Conservation (phyloP, 2,113 vertebrate genomes). For the Numenius arquata region DNA sequence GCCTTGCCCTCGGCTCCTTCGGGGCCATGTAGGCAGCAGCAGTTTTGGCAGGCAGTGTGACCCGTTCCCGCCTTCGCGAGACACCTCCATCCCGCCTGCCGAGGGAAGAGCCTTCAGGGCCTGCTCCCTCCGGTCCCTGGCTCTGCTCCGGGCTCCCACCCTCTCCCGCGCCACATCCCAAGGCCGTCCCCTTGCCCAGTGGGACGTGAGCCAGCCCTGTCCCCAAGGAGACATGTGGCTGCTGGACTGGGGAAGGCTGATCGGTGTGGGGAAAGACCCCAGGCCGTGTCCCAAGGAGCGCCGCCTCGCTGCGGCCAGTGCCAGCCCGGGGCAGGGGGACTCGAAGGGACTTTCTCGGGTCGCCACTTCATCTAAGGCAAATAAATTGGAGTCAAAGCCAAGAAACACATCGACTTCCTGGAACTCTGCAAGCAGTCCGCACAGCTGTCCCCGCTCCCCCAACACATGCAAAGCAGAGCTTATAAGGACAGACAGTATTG, state of each 20-base stretch:
- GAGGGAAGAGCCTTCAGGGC: not conserved
- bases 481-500: slow-evolving; percentile 57
- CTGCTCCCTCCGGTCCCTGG: not conserved
- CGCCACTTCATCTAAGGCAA: slow-evolving; percentile 62
- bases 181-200: not conserved
- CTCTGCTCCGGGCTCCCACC: not conserved
- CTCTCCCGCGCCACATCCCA: not conserved
- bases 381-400: slow-evolving; percentile 60
- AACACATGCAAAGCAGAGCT: slow-evolving; percentile 59
- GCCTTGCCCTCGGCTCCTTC: not conserved
- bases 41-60: not conserved
- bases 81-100: not conserved
- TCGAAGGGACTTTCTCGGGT: slow-evolving; percentile 22
- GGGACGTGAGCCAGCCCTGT: not conserved
- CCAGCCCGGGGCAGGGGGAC: not conserved
- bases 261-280: not conserved
- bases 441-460: slow-evolving; percentile 63
- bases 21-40: accelerated
- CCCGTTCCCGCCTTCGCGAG: not conserved
- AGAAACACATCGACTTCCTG: slow-evolving; percentile 74
- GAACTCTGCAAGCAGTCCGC: slow-evolving; percentile 46
- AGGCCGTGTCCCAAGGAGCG: not conserved
- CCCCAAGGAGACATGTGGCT: accelerated
- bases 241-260: not conserved
- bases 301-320: not conserved